These are phyloP conservation scores for Elanoides forficatus DNA, from an alignment of 2,113 vertebrate species.

Conservation along the genomic window DNA sequence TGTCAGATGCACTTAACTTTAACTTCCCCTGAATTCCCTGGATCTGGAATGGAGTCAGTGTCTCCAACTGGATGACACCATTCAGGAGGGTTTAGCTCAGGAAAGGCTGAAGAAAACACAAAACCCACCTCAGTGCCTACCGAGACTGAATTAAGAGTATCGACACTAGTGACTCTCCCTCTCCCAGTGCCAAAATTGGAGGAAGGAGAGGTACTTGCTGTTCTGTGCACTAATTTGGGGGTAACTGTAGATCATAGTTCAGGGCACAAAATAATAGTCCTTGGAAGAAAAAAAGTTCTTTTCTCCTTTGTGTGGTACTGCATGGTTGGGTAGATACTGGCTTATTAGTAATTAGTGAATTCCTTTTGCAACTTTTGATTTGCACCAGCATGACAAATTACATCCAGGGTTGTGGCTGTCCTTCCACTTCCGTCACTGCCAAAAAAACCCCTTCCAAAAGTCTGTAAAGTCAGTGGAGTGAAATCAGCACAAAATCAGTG, in stretches of 20 bases:
- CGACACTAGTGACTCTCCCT: not conserved
- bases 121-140: not conserved
- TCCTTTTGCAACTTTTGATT: not conserved
- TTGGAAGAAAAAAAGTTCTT: not conserved
- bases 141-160: not conserved
- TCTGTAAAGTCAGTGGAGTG: not conserved
- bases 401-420: not conserved
- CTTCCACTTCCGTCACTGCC: not conserved
- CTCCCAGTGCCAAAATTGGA: not conserved
- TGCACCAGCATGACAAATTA: not conserved
- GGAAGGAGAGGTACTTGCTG: not conserved
- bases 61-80: not conserved
- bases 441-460: not conserved
- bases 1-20: not conserved
- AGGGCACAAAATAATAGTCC: not conserved
- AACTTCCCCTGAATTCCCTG: not conserved
- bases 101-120: not conserved
- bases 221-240: not conserved
- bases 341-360: not conserved
- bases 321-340: not conserved
- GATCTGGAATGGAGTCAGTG: not conserved
- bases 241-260: not conserved
- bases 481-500: not conserved
- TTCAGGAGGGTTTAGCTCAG: not conserved
- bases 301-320: not conserved